Base-by-base conservation (phyloP, 2,797 vertebrate species). In the Poeciliopsis turneri region DNA sequence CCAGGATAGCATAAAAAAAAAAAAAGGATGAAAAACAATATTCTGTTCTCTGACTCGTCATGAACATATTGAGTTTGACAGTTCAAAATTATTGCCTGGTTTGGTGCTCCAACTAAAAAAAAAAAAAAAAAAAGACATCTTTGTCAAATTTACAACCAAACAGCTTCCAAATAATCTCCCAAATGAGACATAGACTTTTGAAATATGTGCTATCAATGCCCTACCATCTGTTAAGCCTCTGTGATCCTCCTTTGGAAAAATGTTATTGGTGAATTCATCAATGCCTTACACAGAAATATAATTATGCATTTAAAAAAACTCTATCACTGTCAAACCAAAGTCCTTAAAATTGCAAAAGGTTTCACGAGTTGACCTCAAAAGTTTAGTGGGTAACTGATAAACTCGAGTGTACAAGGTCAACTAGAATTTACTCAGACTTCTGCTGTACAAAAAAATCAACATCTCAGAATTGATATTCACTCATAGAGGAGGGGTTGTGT, bases 181-280 rank as follows among this genome's bases (percentile, higher is more conserved):
- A 86, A 88, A 87, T 87, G 90, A 84, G 81, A 89, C 79, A 86
- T 87, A 83, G 89, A 82, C 33, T 76, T 81, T 93, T 90, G 89
- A 90, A 91, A 86, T 81, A 92, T 90, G 81, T 79, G 76, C 72
- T 70, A 79, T 84, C 88, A 90, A 94, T 92, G 92, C 89, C 76
- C 83, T 49, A 72, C 91, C 92, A 93, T 94, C 92, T 94, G 93
- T 86, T 93, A 82, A 74, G 66, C 72, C 82, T 90, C 78, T 77
- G 61, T 36, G 33, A 66, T 66, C 8, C 39, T 39, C 16, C 33
- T 64, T 82, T 71, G 84, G 89, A 92, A 83, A 71, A 73, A 89
- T 88, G 82, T 81, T 78, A 72, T 77, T 69, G 82, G 78, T 74
- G 81, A 79, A 85, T 88, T 79, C 41, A 84, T 83, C 83, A 91